phyloP scores from a whole-genome alignment of 2,888 invertebrate genomes.

The Caradrina clavipalpis region DNA sequence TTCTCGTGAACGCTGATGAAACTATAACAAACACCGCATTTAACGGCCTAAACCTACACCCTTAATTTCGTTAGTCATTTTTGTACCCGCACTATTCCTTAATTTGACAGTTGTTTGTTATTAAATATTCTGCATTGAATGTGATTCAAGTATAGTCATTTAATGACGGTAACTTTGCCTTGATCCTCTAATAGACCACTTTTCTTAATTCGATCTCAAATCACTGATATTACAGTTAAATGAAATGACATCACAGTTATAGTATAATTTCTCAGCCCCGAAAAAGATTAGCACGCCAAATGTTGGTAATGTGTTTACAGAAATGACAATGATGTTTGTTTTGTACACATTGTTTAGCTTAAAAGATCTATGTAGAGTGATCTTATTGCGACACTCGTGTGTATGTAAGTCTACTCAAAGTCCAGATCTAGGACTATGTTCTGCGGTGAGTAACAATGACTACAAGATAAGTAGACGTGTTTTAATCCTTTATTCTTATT shows the following conservation, averaged over 20 bases:
- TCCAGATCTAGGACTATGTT: slow-evolving; percentile 29
- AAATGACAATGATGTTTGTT: slow-evolving; percentile 15
- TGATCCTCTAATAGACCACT: neutral
- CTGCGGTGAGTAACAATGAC: slow-evolving; percentile 21
- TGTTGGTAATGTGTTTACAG: slow-evolving; percentile 1
- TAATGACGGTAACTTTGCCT: neutral
- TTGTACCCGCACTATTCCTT: too few species aligned
- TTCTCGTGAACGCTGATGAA: neutral
- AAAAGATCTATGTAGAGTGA: too few species aligned
- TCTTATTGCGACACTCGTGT: slow-evolving; percentile 22
- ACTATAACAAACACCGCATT: slow-evolving; percentile 1
- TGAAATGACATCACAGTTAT: neutral
- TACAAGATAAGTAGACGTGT: neutral
- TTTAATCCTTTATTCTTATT: slow-evolving; percentile 29
- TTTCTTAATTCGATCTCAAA: neutral
- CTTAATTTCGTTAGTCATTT: too few species aligned
- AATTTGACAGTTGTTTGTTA: too few species aligned
- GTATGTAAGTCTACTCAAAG: neutral
- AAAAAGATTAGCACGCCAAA: neutral
- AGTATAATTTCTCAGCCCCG: neutral
- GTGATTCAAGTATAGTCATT: too few species aligned
- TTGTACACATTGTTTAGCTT: slow-evolving; percentile 15
- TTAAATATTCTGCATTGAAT: too few species aligned
- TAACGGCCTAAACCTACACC: neutral
- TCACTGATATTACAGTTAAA: neutral